Conservation (phyloP, 2,113 vertebrate genomes). For the Nematolebias whitei region DNA sequence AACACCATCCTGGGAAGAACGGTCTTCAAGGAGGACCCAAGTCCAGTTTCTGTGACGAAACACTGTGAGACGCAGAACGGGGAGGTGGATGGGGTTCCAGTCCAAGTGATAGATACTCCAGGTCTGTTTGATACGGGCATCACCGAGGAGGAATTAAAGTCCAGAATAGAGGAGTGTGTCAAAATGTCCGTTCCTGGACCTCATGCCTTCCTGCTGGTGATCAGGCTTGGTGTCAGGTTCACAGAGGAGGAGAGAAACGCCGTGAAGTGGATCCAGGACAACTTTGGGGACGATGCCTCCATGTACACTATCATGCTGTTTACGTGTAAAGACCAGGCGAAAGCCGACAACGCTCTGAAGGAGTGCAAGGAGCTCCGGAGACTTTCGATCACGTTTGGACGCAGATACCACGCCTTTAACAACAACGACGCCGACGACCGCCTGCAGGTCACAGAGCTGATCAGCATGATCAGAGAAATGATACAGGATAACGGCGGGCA, state of each 20-base stretch:
- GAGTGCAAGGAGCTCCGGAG: slow-evolving; percentile 68
- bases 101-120: slow-evolving; percentile 78
- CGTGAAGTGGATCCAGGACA: slow-evolving; percentile 76
- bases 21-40: slow-evolving; percentile 70
- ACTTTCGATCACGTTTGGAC: slow-evolving; percentile 64
- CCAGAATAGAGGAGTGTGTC: slow-evolving; percentile 69
- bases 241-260: slow-evolving; percentile 73
- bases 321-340: slow-evolving; percentile 73
- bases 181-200: slow-evolving; percentile 74
- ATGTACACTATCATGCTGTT: slow-evolving; percentile 79
- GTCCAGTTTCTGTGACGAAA: slow-evolving; percentile 67
- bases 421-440: slow-evolving; percentile 65
- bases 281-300: slow-evolving; percentile 74
- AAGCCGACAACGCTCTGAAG: slow-evolving; percentile 57
- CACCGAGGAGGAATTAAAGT: slow-evolving; percentile 46
- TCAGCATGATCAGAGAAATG: slow-evolving; percentile 72
- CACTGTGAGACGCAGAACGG: slow-evolving; percentile 63
- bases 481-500: slow-evolving; percentile 64
- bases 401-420: slow-evolving; percentile 74
- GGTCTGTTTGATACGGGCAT: slow-evolving; percentile 74
- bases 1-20: slow-evolving; percentile 75
- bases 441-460: slow-evolving; percentile 61
- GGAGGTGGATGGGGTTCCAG: slow-evolving; percentile 53
- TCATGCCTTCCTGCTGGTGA: slow-evolving; percentile 76
- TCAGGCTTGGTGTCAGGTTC: slow-evolving; percentile 68